Conservation (phyloP, 2,888 invertebrate genomes). For the Eupithecia inturbata region DNA sequence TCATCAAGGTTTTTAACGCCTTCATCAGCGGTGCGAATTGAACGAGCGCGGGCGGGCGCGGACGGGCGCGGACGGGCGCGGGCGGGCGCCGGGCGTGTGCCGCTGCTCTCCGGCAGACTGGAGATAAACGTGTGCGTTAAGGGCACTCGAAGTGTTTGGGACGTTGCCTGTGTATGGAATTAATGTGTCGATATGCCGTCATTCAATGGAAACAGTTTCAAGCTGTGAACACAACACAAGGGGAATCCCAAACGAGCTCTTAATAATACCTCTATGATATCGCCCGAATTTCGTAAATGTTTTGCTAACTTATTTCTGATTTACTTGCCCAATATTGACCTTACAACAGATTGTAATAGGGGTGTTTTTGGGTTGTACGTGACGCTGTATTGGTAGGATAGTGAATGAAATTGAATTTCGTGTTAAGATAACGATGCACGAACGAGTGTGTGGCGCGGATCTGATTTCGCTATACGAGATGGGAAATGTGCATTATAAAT, state of each 20-base stretch:
- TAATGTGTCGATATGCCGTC: background rate
- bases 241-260: slow-evolving; percentile 80
- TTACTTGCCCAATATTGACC: slow-evolving; percentile 45
- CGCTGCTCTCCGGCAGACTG: background rate
- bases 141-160: background rate
- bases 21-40: too few species aligned
- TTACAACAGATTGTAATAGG: slow-evolving; percentile 42
- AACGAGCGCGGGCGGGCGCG: too few species aligned
- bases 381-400: slow-evolving; percentile 38
- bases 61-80: too few species aligned
- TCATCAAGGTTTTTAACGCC: too few species aligned
- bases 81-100: too few species aligned
- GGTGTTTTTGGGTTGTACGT: slow-evolving; percentile 34
- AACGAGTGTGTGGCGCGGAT: slow-evolving; percentile 67
- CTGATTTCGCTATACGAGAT: slow-evolving; percentile 36
- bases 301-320: slow-evolving; percentile 61
- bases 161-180: background rate
- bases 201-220: slow-evolving; percentile 51
- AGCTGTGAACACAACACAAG: slow-evolving; percentile 67
- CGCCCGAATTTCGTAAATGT: slow-evolving; percentile 65
- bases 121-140: background rate
- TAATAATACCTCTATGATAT: slow-evolving; percentile 78
- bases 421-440: slow-evolving; percentile 61
- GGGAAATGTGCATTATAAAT: background rate
- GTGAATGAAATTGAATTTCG: slow-evolving; percentile 68